Base-by-base conservation (phyloP, 1,140 invertebrate species). In the Cherax quadricarinatus region DNA sequence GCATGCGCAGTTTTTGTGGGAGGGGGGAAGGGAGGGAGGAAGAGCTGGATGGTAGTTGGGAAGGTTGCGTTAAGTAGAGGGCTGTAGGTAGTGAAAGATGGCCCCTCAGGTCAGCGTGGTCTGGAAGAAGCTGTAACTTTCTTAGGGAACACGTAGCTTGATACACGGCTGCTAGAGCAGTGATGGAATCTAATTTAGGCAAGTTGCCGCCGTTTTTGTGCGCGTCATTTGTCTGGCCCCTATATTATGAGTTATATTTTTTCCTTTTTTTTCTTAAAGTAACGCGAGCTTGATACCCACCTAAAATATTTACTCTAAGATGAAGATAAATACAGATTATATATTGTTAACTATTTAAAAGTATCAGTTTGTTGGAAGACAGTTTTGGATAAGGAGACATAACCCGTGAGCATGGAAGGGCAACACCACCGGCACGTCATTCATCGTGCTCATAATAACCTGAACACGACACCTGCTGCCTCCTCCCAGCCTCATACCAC, bases 81-180 rank as follows among this genome's bases (percentile, higher is more conserved):
- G 30, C 30, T 41, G 30, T 41, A 41, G 30, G 30, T 41, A n/a
- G n/a, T n/a, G 6, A 18, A n/a, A n/a, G 70, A 0, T 73, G 70
- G 70, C n/a, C 70, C 70, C 24, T 73, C 70, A n/a, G 70, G 24
- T 75, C 70, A 75, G 10, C 70, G 70, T 75, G 70, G 70, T 30
- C 70, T 30, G n/a, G 30, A 75, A 75, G 70, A 75, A 75, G 70
- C 70, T n/a, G 70, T 75, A 75, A 75, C 70, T n/a, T 75, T 75
- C 70, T 75, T n/a, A 5, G 12, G 70, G 70, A 75, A 75, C 70
- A 75, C 70, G 70, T 30, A 9, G 70, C 70, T 75, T 75, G 70
- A 75, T 75, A 75, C 70, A 75, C 70, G 70, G 30, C 24, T 30
- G n/a, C 24, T 75, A 12, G 24, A 75, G n/a, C n/a, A 75, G 30